phyloP scores from a whole-genome alignment of 2,888 invertebrate species.

The Drosophila sordidapex region DNA sequence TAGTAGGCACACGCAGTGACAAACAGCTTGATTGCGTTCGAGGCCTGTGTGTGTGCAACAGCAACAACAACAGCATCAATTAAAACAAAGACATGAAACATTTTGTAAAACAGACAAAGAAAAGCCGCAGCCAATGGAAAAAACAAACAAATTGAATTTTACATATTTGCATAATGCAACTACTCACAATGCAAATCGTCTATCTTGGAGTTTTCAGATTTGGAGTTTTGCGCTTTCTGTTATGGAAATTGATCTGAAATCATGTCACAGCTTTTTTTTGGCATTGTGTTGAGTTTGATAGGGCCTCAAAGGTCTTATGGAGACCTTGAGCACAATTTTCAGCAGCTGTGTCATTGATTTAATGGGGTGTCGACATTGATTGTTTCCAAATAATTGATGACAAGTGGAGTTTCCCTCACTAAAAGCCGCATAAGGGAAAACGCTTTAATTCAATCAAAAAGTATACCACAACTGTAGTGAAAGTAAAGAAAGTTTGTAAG shows the following conservation, averaged over 20 bases:
- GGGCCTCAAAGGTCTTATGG: background rate
- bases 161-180: slow-evolving; percentile 52
- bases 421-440: slow-evolving; percentile 1
- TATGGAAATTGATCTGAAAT: slow-evolving; percentile 52
- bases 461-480: background rate
- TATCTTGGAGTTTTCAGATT: slow-evolving; percentile 22
- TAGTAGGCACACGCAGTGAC: slow-evolving; percentile 27
- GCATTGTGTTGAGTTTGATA: slow-evolving; percentile 47
- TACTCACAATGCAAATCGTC: slow-evolving; percentile 28
- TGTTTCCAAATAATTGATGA: slow-evolving; percentile 37
- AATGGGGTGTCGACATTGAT: slow-evolving; percentile 37
- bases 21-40: slow-evolving; percentile 47
- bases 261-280: slow-evolving; percentile 10
- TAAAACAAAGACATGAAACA: slow-evolving; percentile 54
- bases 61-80: slow-evolving; percentile 37
- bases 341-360: slow-evolving; percentile 34
- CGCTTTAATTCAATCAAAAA: background rate
- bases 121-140: slow-evolving; percentile 27
- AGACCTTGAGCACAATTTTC: slow-evolving; percentile 38
- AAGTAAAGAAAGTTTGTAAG: background rate
- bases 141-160: slow-evolving; percentile 8
- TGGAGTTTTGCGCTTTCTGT: slow-evolving; percentile 20
- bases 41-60: slow-evolving; percentile 25
- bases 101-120: slow-evolving; percentile 45
- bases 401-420: slow-evolving; percentile 5